Evolutionary conservation across 2,797 vertebrate species (phyloP), one percentile per base, ranked within the genome.

Genomic region (Eleutherodactylus coqui): DNA sequence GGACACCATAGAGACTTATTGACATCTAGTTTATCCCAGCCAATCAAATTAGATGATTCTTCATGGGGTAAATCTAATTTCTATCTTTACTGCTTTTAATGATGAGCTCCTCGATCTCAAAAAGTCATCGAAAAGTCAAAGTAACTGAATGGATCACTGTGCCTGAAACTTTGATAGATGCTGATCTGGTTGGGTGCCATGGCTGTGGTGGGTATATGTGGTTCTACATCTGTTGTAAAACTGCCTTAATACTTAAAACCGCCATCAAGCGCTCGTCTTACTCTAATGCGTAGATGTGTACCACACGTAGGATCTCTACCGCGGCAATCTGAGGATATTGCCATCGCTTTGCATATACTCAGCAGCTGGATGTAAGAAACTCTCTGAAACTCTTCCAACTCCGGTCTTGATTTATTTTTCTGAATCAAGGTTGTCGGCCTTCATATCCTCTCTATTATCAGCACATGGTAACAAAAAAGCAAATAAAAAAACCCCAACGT

Each of bases 341-440:
- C 60, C 29, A 51, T 43, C 79, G 7, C 38, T 21, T 32, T 34
- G 5, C 34, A 82, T 75, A 29, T 45, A 75, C 70, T 32, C 38
- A 45, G 41, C 53, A 45, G 82, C 70, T 75, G 69, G n/a, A 58
- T 9, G 2, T 58, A 17, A 73, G 69, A 82, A 72, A 53, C 24
- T 24, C 80, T 82, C 67, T 80, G 77, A 72, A 73, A 29, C 7
- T 11, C n/a, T 49, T 62, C 77, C 77, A 80, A 27, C n/a, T 7
- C 7, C 1, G 13, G 9, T 47, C 77, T 69, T 47, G 32, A 73
- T 85, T 75, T 85, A 58, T 85, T 72, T 80, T 85, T 43, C n/a
- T 85, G 36, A 73, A 80, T 85, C 77, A 58, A 72, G 76, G 38
- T 80, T 80, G 67, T 62, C 21, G 45, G 67, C 38, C 38, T 47